These are phyloP conservation scores for Zelostemma sp. DNA, from an alignment of 1,140 invertebrate species.

Conservation along the genomic window DNA sequence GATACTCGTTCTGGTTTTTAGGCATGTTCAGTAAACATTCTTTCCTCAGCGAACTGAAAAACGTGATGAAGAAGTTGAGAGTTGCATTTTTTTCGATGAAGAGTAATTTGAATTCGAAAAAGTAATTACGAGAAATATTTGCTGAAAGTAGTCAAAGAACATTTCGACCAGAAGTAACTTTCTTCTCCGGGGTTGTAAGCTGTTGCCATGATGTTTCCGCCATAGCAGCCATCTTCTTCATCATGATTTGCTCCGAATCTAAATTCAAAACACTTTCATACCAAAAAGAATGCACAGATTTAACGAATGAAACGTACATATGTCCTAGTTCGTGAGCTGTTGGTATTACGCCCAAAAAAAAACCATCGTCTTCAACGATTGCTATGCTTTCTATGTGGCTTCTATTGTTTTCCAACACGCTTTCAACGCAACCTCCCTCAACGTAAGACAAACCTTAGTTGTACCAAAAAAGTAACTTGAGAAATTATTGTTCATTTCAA, in stretches of 20 bases:
- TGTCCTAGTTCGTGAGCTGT: slow-evolving; percentile 62
- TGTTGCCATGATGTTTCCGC: slow-evolving; percentile 50
- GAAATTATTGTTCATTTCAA: too few species aligned
- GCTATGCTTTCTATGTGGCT: slow-evolving; percentile 50
- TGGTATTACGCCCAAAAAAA: slow-evolving; percentile 57
- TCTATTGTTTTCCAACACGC: too few species aligned
- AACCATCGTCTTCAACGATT: slow-evolving; percentile 60
- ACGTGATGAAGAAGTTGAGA: too few species aligned
- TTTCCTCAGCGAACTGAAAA: slow-evolving; percentile 65
- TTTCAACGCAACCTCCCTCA: too few species aligned
- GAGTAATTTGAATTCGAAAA: too few species aligned
- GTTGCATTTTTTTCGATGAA: too few species aligned
- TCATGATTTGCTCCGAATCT: slow-evolving; percentile 56
- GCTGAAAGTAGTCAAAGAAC: slow-evolving; percentile 38
- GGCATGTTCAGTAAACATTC: slow-evolving; percentile 90
- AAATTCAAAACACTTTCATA: too few species aligned
- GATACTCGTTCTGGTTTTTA: slow-evolving; percentile 83
- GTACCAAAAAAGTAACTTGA: too few species aligned
- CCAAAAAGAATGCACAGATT: too few species aligned
- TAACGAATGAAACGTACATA: too few species aligned
- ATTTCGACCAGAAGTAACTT: slow-evolving; percentile 52
- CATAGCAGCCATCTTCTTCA: slow-evolving; percentile 1
- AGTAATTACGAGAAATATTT: slow-evolving; percentile 53
- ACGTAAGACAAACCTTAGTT: too few species aligned
- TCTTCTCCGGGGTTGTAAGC: slow-evolving; percentile 32